Conservation (phyloP, 35 echinoderm and acorn worm species). For the Diadema setosum region DNA sequence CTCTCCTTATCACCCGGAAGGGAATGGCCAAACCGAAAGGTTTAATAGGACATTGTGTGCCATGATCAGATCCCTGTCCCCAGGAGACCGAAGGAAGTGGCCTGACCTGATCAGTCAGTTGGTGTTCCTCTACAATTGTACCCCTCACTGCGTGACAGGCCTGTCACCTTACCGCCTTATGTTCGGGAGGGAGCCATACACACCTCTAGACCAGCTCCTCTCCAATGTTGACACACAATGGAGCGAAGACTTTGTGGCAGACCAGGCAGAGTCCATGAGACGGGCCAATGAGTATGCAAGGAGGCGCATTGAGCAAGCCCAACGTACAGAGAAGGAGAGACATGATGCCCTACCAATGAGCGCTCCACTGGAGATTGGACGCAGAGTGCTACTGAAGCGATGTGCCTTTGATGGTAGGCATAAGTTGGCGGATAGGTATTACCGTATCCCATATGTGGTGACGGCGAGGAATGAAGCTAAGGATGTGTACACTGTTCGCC, state of each 20-base stretch:
- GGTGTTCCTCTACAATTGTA: slow-evolving; percentile 24
- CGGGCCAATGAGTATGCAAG: background rate
- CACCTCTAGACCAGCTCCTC: background rate
- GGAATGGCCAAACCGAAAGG: slow-evolving; percentile 36
- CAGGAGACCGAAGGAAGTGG: background rate
- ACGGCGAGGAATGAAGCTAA: background rate
- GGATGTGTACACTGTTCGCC: background rate
- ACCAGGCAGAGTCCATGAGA: background rate
- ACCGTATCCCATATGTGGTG: background rate
- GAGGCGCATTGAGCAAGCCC: background rate
- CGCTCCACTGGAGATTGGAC: background rate
- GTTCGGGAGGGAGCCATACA: slow-evolving; percentile 15
- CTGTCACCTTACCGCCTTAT: background rate
- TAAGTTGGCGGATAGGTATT: background rate
- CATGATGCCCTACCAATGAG: background rate
- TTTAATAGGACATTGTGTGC: slow-evolving; percentile 33
- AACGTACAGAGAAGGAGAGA: background rate
- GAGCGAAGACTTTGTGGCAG: background rate
- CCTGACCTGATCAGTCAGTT: background rate
- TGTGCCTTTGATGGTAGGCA: background rate
- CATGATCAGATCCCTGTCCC: slow-evolving; percentile 2
- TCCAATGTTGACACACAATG: background rate
- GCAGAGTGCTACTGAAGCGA: background rate
- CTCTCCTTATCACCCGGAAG: too few species aligned
- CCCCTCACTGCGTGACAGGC: background rate